These are phyloP conservation scores for Melangyna quadrimaculata DNA, from an alignment of 2,888 invertebrate species.

Conservation along the genomic window DNA sequence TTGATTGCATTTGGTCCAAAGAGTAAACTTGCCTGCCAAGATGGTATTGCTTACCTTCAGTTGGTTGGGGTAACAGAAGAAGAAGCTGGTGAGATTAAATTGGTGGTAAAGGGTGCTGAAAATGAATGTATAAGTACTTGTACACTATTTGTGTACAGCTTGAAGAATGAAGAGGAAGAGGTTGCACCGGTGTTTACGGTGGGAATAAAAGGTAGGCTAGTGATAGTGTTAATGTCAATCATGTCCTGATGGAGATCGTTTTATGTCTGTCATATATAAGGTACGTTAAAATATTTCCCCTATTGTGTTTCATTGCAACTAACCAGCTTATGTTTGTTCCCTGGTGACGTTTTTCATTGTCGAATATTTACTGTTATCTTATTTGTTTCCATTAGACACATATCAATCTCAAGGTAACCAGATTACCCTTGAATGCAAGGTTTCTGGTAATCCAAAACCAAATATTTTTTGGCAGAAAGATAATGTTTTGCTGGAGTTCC, in stretches of 20 bases:
- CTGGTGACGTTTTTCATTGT: constrained; percentile 53
- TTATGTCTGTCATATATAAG: constrained; percentile 53
- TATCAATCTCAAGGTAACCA: constrained; percentile 87
- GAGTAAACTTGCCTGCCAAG: constrained; percentile 84
- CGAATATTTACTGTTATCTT: constrained; percentile 30
- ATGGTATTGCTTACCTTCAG: constrained; percentile 89
- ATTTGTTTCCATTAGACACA: constrained; percentile 82
- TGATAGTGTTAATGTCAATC: constrained; percentile 74
- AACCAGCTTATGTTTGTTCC: constrained; percentile 12
- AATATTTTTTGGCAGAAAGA: constrained; percentile 85
- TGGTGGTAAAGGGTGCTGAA: constrained; percentile 88
- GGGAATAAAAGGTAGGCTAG: constrained; percentile 85
- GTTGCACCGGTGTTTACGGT: constrained; percentile 88
- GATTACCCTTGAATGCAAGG: constrained; percentile 88
- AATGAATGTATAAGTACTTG: constrained; percentile 88
- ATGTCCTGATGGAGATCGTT: constrained; percentile 61
- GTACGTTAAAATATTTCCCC: constrained; percentile 43
- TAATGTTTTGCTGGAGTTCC: constrained; percentile 85
- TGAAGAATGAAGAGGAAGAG: constrained; percentile 82
- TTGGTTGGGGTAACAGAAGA: constrained; percentile 85
- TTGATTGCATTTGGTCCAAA: constrained; percentile 83
- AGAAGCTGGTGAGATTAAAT: constrained; percentile 90
- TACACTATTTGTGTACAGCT: constrained; percentile 82
- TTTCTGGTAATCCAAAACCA: constrained; percentile 88
- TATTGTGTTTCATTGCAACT: constrained; percentile 50